A percentile compares a stretch with the other conserved stretches of the same genome.
These are phyloP conservation scores for Micromussa lordhowensis DNA, from an alignment of 92 coral and sea anemone genomes.

Conservation along the genomic window DNA sequence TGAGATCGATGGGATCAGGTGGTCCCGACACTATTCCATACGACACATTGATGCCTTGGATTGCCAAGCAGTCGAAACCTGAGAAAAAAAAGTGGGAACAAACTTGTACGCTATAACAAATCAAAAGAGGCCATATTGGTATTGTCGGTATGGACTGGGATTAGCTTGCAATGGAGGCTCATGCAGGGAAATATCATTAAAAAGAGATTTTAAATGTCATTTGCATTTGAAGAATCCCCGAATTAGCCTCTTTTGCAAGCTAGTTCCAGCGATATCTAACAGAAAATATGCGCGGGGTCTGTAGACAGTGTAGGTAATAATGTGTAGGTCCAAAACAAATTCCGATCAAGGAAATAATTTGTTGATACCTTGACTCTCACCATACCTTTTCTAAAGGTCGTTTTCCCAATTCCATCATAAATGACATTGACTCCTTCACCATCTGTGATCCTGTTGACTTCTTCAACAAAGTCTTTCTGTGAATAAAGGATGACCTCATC, in stretches of 20 bases:
- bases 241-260: no score
- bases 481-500: conserved; percentile 81
- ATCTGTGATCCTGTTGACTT: conserved; percentile 66
- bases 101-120: not conserved
- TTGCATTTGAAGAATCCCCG: no score
- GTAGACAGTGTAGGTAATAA: no score
- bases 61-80: conserved; percentile 72
- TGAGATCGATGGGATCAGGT: conserved; percentile 59
- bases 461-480: conserved; percentile 79
- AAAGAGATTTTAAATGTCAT: no score
- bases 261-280: no score
- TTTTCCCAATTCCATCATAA: conserved; percentile 78
- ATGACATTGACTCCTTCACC: conserved; percentile 77
- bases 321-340: no score
- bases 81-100: no score
- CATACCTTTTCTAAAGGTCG: conserved; percentile 64
- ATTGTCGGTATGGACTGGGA: not conserved
- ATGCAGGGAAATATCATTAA: no score
- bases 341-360: no score
- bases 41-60: conserved; percentile 63
- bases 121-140: not conserved
- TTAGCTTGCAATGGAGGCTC: no score
- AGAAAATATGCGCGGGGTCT: no score
- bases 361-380: no score
- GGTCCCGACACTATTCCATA: conserved; percentile 70